Base-by-base conservation (phyloP, 2,888 invertebrate species). In the Clivina fossor region DNA sequence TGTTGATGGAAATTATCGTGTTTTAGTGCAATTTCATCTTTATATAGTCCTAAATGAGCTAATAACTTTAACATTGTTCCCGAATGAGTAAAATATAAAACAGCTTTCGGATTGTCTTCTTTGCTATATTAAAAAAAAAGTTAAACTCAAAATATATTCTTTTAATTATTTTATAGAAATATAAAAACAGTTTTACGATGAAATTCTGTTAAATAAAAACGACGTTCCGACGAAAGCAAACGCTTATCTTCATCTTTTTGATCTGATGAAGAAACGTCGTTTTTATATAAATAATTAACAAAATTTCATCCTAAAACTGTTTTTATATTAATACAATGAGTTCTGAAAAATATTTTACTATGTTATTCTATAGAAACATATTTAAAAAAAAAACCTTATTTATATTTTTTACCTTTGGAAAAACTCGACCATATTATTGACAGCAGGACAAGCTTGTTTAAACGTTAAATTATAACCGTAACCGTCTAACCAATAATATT, bases 401-500 rank as follows among this genome's bases (percentile, higher is more conserved):
- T n/a, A n/a, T n/a, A n/a, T n/a, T n/a, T n/a, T 76, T 76, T 75
- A 90, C 90, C 77, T 61, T 30, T 67, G 77, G 63, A 91, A 82
- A 70, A 79, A 79, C 24, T 81, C 74, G 61, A 90, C 79, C 77
- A 90, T 80, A 66, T 90, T 82, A 57, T 78, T 79, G 51, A 91
- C 77, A 13, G 86, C 79, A 57, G 84, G 77, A 69, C 93, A 93
- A 1, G 91, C 89, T 72, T 87, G 87, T 61, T 81, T 76, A 66
- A 85, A 83, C 2, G 86, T 87, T 49, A 93, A 70, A 59, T 83
- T 76, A 66, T 83, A 79, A 8, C 88, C 91, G 66, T 91, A 91
- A 4, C 92, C 91, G 70, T 91, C 89, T 59, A 83, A 74, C 86
- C 88, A 91, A 70, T 87, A 93, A 66, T 88, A 84, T 69, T 86